Evolutionary conservation across 2,797 vertebrate genomes (phyloP).

Genomic region (Channallabes apus): DNA sequence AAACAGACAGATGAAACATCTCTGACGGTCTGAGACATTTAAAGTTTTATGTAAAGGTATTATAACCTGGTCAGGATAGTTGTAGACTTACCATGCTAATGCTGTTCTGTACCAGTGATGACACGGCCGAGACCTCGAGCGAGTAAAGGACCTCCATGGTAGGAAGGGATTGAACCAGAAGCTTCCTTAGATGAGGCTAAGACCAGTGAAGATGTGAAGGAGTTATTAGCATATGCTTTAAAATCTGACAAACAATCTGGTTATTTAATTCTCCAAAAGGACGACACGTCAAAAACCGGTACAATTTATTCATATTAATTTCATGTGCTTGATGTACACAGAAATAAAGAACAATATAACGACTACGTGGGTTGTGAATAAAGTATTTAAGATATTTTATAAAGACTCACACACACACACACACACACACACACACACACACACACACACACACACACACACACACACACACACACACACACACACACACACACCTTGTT

Average conservation of each 20-base stretch:
- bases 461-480: no score
- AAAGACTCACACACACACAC: no score
- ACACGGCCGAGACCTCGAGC: constrained; percentile 82
- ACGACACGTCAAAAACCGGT: not conserved
- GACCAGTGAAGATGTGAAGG: not conserved
- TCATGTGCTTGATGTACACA: not conserved
- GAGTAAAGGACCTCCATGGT: constrained; percentile 86
- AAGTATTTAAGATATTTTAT: not conserved
- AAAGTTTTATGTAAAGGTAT: not conserved
- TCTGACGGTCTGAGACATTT: not conserved
- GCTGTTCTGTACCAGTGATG: constrained; percentile 84
- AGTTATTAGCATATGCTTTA: not conserved
- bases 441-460: no score
- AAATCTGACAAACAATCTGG: not conserved
- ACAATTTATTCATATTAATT: not conserved
- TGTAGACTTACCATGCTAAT: constrained; percentile 75
- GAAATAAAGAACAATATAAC: not conserved
- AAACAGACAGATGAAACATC: not conserved
- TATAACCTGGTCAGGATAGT: not conserved
- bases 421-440: no score
- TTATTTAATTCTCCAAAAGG: not conserved
- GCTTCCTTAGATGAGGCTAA: constrained; percentile 76
- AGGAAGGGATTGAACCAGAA: constrained; percentile 85
- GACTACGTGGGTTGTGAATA: not conserved
- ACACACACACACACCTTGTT: constrained; percentile 71